phyloP scores from a whole-genome alignment of 2,888 invertebrate species.

The Eupithecia pulchellata region DNA sequence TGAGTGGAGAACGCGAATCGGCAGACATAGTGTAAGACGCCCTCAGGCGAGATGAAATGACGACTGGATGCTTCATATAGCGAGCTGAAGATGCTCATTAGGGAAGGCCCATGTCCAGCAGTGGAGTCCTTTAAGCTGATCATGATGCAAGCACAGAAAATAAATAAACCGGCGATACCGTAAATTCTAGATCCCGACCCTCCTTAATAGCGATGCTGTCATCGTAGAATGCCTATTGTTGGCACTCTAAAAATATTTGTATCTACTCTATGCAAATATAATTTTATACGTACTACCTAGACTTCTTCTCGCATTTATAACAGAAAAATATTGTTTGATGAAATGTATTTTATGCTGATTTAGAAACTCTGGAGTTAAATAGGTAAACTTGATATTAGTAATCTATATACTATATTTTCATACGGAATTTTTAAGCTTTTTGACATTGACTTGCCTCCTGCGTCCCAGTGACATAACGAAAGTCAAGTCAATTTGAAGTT shows the following conservation, averaged over 20 bases:
- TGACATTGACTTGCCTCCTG: too few relatives aligned
- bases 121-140: not conserved
- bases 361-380: not conserved
- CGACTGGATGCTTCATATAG: not conserved
- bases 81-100: not conserved
- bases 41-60: not conserved
- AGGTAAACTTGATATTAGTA: not conserved
- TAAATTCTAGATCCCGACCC: constrained; percentile 12
- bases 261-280: not conserved
- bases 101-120: not conserved
- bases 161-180: not conserved
- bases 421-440: too few relatives aligned
- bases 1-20: too few relatives aligned
- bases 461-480: too few relatives aligned
- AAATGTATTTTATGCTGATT: too few relatives aligned
- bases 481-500: too few relatives aligned
- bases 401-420: too few relatives aligned
- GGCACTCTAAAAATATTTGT: not conserved
- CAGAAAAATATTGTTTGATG: not conserved
- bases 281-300: not conserved
- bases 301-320: not conserved
- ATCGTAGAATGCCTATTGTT: not conserved
- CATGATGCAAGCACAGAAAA: not conserved
- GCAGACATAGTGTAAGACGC: not conserved
- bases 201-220: constrained; percentile 7